phyloP scores from a whole-genome alignment of 2,797 vertebrate species.

The Picus viridis region DNA sequence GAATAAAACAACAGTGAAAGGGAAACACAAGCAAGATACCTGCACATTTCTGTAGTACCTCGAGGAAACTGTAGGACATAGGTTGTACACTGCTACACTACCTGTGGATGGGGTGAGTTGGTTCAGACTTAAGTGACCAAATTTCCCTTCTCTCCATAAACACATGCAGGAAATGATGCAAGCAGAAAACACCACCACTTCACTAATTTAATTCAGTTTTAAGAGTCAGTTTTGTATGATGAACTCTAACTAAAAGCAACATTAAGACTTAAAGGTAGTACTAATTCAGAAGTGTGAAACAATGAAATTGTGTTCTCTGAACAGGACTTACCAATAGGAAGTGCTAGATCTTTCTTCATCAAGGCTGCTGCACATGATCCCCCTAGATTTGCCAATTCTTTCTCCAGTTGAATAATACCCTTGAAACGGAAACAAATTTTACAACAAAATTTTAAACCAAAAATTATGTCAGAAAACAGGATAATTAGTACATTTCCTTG shows the following conservation, averaged over 20 bases:
- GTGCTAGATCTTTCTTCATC: slow-evolving; percentile 98
- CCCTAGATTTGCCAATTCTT: slow-evolving; percentile 95
- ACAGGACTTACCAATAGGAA: slow-evolving; percentile 88
- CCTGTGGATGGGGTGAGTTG: neutral
- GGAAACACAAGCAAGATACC: slow-evolving; percentile 10
- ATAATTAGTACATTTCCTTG: neutral
- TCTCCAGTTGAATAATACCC: slow-evolving; percentile 98
- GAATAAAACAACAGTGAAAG: neutral
- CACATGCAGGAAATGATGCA: neutral
- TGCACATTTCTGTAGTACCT: neutral
- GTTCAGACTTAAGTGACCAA: neutral
- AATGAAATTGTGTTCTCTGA: neutral
- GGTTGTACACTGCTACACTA: neutral
- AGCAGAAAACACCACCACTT: neutral
- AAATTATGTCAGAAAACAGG: neutral
- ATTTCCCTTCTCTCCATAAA: neutral
- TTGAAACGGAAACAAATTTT: slow-evolving; percentile 73
- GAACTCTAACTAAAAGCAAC: neutral
- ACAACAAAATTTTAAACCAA: neutral
- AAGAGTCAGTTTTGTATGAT: neutral
- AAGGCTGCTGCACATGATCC: slow-evolving; percentile 96
- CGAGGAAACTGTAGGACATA: neutral
- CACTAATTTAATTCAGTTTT: neutral
- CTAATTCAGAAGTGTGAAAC: neutral
- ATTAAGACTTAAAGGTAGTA: neutral